phyloP scores from a whole-genome alignment of 2,888 invertebrate species.

The Eledona agricola region DNA sequence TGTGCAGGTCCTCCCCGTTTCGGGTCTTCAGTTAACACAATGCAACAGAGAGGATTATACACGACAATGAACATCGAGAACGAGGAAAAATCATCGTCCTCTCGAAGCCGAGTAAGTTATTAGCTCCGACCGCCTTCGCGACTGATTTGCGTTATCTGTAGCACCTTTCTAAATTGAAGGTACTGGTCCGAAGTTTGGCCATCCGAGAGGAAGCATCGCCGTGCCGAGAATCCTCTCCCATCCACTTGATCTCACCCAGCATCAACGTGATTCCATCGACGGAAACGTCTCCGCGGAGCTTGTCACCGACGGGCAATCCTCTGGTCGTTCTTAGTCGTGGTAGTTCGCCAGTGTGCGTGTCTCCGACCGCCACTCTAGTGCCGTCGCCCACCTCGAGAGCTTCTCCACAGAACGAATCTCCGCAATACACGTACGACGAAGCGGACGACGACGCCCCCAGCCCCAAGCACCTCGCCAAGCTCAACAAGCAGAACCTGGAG shows the following conservation, averaged over 20 bases:
- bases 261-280: slow-evolving; percentile 56
- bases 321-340: slow-evolving; percentile 53
- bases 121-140: slow-evolving; percentile 8
- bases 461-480: slow-evolving; percentile 46
- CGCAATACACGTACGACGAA: slow-evolving; percentile 30
- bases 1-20: slow-evolving; percentile 33
- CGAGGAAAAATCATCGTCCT: slow-evolving; percentile 44
- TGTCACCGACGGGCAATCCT: slow-evolving; percentile 45
- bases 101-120: slow-evolving; percentile 49
- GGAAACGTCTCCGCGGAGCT: slow-evolving; percentile 1
- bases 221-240: slow-evolving; percentile 63
- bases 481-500: slow-evolving; percentile 43
- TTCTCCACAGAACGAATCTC: slow-evolving; percentile 21
- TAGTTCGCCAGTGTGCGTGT: slow-evolving; percentile 48
- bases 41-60: slow-evolving; percentile 55
- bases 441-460: slow-evolving; percentile 38
- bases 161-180: slow-evolving; percentile 80
- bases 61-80: slow-evolving; percentile 52
- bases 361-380: slow-evolving; percentile 56
- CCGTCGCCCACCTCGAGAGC: slow-evolving; percentile 51
- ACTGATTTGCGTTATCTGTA: slow-evolving; percentile 53
- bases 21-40: slow-evolving; percentile 49
- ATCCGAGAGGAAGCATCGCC: slow-evolving; percentile 83
- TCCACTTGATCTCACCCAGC: slow-evolving; percentile 51
- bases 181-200: slow-evolving; percentile 88